A percentile compares a stretch with the other conserved stretches of the same genome.
Conservation (phyloP, 2,113 vertebrate species). For the Melanotaenia duboulayi region DNA sequence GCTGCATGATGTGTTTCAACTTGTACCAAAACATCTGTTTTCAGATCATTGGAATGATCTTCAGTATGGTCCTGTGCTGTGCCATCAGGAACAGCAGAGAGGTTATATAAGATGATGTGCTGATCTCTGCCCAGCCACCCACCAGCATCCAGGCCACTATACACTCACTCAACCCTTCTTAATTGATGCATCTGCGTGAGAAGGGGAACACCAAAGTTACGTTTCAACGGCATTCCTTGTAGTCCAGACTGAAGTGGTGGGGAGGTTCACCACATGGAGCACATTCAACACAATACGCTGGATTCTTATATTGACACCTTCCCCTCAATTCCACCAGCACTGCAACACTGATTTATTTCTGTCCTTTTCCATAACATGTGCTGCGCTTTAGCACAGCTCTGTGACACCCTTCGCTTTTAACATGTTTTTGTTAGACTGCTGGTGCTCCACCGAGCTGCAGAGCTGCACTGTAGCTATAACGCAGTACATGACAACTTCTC, state of each 20-base stretch:
- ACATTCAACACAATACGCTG: slow-evolving; percentile 53
- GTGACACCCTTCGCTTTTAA: slow-evolving; percentile 53
- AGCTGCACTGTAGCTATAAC: slow-evolving; percentile 4
- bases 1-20: not conserved
- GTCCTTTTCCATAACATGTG: slow-evolving; percentile 9
- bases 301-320: slow-evolving; percentile 33
- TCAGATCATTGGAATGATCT: slow-evolving; percentile 96
- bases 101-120: slow-evolving; percentile 84
- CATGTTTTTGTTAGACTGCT: slow-evolving; percentile 20
- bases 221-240: slow-evolving; percentile 19
- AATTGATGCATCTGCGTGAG: slow-evolving; percentile 21
- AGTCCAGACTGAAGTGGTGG: slow-evolving; percentile 32
- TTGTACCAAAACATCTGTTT: not conserved
- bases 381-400: slow-evolving; percentile 41
- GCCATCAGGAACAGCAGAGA: slow-evolving; percentile 93
- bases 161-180: slow-evolving; percentile 28
- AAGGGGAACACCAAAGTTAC: slow-evolving; percentile 42
- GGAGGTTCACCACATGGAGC: slow-evolving; percentile 23
- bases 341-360: slow-evolving; percentile 11
- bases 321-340: slow-evolving; percentile 49
- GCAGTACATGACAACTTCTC: slow-evolving; percentile 27
- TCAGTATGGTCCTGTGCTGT: slow-evolving; percentile 98
- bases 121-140: not conserved
- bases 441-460: slow-evolving; percentile 20
- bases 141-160: slow-evolving; percentile 16